Conservation (phyloP, 1,140 invertebrate species). For the Neotoxoptera formosana region DNA sequence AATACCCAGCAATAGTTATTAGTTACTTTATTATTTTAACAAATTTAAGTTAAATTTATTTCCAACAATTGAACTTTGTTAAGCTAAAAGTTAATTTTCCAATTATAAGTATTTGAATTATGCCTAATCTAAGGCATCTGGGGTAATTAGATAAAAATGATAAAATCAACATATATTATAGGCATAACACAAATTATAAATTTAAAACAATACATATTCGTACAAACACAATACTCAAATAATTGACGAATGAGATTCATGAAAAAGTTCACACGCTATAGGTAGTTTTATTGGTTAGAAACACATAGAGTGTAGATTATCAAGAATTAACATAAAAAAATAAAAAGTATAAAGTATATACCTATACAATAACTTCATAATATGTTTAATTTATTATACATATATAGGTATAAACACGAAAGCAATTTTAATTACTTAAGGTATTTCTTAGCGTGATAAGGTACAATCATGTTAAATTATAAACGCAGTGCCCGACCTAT, state of each 20-base stretch:
- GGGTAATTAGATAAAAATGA: accelerated
- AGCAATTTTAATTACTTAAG: constrained; percentile 7
- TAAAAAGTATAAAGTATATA: background rate
- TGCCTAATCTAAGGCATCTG: no score
- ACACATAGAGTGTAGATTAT: background rate
- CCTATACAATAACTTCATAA: background rate
- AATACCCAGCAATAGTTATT: no score
- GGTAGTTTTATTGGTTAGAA: background rate
- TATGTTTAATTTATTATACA: no score
- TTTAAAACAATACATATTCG: no score
- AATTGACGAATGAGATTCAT: background rate
- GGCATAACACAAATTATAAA: no score
- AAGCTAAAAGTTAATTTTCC: no score
- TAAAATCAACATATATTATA: no score
- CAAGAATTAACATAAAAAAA: background rate
- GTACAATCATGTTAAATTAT: constrained; percentile 10
- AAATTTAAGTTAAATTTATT: no score
- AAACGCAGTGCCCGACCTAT: background rate
- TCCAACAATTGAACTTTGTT: no score
- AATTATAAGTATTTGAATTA: no score
- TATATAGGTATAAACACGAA: background rate
- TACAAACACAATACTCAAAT: no score
- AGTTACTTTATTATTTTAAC: no score
- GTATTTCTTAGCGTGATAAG: constrained; percentile 28
- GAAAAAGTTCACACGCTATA: background rate